A percentile compares a stretch with the other conserved stretches of the same genome.
Conservation (phyloP, 2,797 vertebrate genomes). For the Yasuhikotakia modesta region DNA sequence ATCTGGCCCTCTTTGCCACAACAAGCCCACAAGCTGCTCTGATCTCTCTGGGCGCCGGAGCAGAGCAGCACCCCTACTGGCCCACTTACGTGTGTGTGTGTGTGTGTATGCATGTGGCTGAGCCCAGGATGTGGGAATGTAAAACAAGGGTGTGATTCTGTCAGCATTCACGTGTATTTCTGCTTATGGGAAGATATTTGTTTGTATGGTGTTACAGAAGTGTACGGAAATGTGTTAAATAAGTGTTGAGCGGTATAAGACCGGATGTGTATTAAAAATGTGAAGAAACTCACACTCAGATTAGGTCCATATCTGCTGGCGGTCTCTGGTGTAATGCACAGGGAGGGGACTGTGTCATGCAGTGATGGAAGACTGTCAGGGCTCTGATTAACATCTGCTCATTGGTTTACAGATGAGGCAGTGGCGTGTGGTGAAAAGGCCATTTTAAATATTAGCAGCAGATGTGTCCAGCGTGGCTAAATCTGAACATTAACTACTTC, state of each 20-base stretch:
- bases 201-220: conserved; percentile 27
- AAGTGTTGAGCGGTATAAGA: background rate
- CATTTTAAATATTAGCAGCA: conserved; percentile 70
- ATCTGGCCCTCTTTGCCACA: conserved; percentile 72
- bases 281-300: conserved; percentile 18
- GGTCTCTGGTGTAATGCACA: background rate
- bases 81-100: conserved; percentile 39
- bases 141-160: conserved; percentile 48
- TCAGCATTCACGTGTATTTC: conserved; percentile 42
- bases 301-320: conserved; percentile 26
- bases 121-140: conserved; percentile 35
- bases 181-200: conserved; percentile 53
- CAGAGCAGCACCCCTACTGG: conserved; percentile 40
- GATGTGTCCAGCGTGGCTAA: conserved; percentile 66
- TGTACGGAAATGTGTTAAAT: conserved; percentile 30
- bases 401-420: conserved; percentile 68
- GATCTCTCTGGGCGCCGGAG: conserved; percentile 60
- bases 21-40: conserved; percentile 67
- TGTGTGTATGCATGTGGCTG: conserved; percentile 43
- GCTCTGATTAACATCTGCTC: conserved; percentile 67
- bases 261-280: conserved; percentile 13
- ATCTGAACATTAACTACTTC: conserved; percentile 55
- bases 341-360: conserved; percentile 57
- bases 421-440: conserved; percentile 67
- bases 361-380: conserved; percentile 61